Evolutionary conservation across 1,140 invertebrate genomes (phyloP).

Genomic region (Portunus trituberculatus): DNA sequence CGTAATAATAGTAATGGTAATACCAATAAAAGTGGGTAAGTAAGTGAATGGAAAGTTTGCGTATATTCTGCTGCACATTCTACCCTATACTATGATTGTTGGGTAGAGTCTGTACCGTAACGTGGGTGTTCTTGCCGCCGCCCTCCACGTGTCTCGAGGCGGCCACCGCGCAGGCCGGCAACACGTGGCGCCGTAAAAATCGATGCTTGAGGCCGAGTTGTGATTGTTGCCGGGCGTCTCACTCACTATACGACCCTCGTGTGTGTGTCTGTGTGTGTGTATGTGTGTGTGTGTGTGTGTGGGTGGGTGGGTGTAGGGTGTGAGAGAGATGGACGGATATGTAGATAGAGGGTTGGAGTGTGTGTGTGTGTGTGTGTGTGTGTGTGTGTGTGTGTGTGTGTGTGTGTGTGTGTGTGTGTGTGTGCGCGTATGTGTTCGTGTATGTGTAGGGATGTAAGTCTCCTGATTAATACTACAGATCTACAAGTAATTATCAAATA

Average conservation of each 20-base stretch:
- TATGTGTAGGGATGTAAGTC: background rate
- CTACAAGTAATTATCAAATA: background rate
- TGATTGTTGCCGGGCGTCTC: conserved; percentile 8
- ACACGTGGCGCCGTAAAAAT: conserved; percentile 11
- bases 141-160: background rate
- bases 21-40: too few species aligned
- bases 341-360: background rate
- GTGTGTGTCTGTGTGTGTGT: conserved; percentile 8
- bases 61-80: too few species aligned
- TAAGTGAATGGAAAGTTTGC: too few species aligned
- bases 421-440: conserved; percentile 37
- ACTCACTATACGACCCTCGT: background rate
- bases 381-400: conserved; percentile 29
- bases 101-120: too few species aligned
- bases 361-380: conserved; percentile 45
- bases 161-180: background rate
- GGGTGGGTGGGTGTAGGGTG: background rate
- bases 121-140: background rate
- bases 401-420: conserved; percentile 50
- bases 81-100: too few species aligned
- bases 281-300: background rate
- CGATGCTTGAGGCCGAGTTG: conserved; percentile 8
- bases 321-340: background rate
- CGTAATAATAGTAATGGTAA: too few species aligned
- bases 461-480: background rate